Percentiles rank a stretch among this genome's conserved stretches.
These are phyloP conservation scores for Campylorhamphus procurvoides DNA, from an alignment of 2,113 vertebrate genomes.

Conservation along the genomic window DNA sequence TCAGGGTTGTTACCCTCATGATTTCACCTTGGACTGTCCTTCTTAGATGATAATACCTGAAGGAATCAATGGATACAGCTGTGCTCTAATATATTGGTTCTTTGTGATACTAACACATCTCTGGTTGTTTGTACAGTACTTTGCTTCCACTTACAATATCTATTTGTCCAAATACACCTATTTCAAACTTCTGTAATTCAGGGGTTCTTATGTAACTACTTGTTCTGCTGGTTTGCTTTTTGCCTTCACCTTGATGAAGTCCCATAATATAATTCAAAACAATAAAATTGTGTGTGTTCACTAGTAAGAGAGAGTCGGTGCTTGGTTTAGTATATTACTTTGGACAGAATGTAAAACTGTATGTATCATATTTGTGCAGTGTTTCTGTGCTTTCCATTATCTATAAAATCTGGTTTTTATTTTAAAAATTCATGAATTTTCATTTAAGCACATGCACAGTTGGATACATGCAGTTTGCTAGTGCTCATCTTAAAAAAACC, in stretches of 20 bases:
- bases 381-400: neutral
- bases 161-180: neutral
- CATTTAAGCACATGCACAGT: neutral
- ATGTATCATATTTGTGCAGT: neutral
- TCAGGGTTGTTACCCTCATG: neutral
- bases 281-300: neutral
- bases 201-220: neutral
- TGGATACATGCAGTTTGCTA: neutral
- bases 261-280: neutral
- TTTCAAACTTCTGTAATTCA: neutral
- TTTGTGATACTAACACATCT: neutral
- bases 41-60: neutral
- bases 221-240: neutral
- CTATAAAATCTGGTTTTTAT: neutral
- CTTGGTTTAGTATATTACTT: neutral
- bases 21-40: neutral
- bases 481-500: neutral
- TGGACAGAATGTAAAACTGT: neutral
- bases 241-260: neutral
- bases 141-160: neutral
- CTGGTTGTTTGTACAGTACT: neutral
- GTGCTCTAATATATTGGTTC: neutral
- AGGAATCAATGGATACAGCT: neutral
- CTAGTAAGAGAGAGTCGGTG: neutral
- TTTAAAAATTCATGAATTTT: neutral